Base-by-base conservation (phyloP, 2,113 vertebrate species). In the Macheiramphus alcinus region DNA sequence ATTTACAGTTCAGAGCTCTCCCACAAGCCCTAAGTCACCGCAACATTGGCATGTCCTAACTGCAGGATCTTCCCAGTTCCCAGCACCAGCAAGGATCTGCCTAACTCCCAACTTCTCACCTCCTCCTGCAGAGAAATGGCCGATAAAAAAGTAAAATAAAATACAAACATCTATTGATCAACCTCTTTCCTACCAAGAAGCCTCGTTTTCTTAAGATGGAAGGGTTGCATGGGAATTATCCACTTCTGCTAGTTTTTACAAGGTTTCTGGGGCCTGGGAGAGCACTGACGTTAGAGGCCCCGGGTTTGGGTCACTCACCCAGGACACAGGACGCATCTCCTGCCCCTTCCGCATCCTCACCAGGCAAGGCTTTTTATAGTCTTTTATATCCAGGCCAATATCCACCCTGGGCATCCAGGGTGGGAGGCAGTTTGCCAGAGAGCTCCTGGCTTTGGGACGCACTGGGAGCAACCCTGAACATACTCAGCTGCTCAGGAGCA, bases 361-460 rank as follows among this genome's bases (percentile, higher is more conserved):
- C 27, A 25, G 22, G 9, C 16, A 48, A 72, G 31, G 22, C 2
- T 62, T 90, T 82, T 53, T 32, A 31, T 3, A 53, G 13, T 11
- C 10, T 66, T 80, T 61, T 62, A 9, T 11, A n/a, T 3, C 31
- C 27, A 55, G 17, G 27, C 23, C 3, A 6, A 40, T 53, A 71
- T 2, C 9, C 11, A 45, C 21, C 22, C 22, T 21, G 29, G 29
- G 12, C 27, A 61, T 42, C 17, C 16, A 21, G 16, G 7, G 3
- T 36, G 16, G 18, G 34, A 61, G 23, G 32, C 10, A n/a, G 26
- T 61, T 91, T 88, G 14, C 53, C 38, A 52, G 45, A 27, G 21
- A 65, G 13, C 16, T 78, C 42, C 22, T 86, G 56, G 9, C 9
- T 85, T 78, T 38, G 42, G 80, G 36, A 36, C 0, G 0, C 1